Evolutionary conservation across 2,113 vertebrate genomes (phyloP), one percentile per base, ranked within the genome.

Genomic region (Rana temporaria): DNA sequence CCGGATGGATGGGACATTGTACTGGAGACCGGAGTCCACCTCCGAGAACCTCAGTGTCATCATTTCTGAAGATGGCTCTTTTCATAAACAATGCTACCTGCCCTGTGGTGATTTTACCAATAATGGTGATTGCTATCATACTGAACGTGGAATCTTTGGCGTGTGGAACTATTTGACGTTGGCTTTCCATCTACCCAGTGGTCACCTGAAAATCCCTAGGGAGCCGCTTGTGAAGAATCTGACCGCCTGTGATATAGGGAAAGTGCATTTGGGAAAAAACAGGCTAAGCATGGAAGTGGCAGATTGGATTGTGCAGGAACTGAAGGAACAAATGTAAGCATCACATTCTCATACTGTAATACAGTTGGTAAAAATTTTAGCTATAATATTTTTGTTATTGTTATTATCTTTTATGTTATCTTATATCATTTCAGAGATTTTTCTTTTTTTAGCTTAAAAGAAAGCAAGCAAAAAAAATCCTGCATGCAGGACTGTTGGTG

Each of bases 1-100:
- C 18, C 1, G 5, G 19, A 63, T 16, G 57, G 52, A 80, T 30
- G 67, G 26, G 4, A 60, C 6, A 3, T 42, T 80, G 30, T 80
- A 42, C 34, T 80, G 78, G 78, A 80, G 56, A 62, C 78, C 78
- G 7, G 66, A 80, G 42, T 70, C 78, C 30, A 60, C 55, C 19
- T 79, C 78, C 16, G n/a, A 1, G 7, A 0, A 1, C 6, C 14
- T 79, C 11, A 9, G 16, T 9, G 52, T 79, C 6, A 68, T 4
- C 24, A 34, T 79, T 57, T 57, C 65, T 14, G 12, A 68, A 32
- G 34, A 63, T 17, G 42, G 48, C 6, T 32, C 16, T 32, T 16
- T 64, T 6, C 1, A 7, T 2, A 32, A 78, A 3, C 15, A 65
- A 8, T 78, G 62, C 62, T 64, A 52, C 16, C 0, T 32, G 8